Base-by-base conservation (phyloP, 2,888 invertebrate species). In the Eristalis tenax region DNA sequence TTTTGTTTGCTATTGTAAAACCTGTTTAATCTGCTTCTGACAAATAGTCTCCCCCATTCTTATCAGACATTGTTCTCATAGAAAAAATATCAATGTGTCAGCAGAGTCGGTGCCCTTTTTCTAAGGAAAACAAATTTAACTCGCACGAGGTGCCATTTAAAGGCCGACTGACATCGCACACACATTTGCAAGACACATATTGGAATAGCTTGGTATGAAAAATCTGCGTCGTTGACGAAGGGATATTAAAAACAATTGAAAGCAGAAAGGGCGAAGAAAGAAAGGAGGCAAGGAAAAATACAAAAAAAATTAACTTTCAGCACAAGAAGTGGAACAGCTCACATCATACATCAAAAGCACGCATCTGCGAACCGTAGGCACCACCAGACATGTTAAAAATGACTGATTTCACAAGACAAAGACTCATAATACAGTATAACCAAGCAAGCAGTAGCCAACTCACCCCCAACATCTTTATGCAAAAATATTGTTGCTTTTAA, bases 391-490 rank as follows among this genome's bases (percentile, higher is more conserved):
- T 59, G 69, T 83, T 83, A 74, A 79, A 83, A 79, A 75, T 83
- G 83, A 79, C 59, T 83, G 83, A 83, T 79, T 79, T 70, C 59
- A 77, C 71, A 73, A 78, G 69, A 79, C 63, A 74, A 74, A 74
- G 35, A 74, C 68, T 26, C n/a, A 22, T 57, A 43, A 70, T 70
- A 69, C 50, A 50, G 43, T 40, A 23, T 28, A 23, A 18, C 23
- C 18, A n/a, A 70, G 8, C 28, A 28, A 70, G 8, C 28, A 43
- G 43, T 22, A 65, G 13, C 63, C 32, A 32, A 40, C 56, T 4
- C 13, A 38, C 28, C 56, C 50, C 28, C 28, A 56, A 57, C 68
- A 63, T 81, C 65, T 68, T 69, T 64, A 83, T 79, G 65, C 64
- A 69, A 83, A 73, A 79, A 74, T 70, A 68, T 64, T 69, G 78